These are phyloP conservation scores for Ornithoptera priamus DNA, from an alignment of 2,888 invertebrate genomes.

Conservation along the genomic window DNA sequence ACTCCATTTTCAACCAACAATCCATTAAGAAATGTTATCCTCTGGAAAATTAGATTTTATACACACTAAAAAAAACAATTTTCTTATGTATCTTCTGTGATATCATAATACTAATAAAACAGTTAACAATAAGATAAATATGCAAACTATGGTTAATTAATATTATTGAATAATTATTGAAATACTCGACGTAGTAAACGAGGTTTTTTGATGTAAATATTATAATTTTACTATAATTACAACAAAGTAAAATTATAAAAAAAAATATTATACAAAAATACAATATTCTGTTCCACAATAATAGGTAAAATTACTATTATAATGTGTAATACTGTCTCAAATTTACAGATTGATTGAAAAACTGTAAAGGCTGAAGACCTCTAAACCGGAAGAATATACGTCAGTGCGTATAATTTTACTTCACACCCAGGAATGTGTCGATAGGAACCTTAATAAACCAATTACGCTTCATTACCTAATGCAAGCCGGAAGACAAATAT, in stretches of 20 bases:
- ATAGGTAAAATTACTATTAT: too few relatives aligned
- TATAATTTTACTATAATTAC: neutral
- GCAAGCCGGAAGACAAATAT: slow-evolving; percentile 69
- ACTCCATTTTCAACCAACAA: too few relatives aligned
- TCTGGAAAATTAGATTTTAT: neutral
- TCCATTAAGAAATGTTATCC: too few relatives aligned
- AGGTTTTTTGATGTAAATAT: neutral
- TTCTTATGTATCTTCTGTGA: neutral
- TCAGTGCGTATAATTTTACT: slow-evolving; percentile 56
- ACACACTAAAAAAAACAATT: neutral
- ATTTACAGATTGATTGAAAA: neutral
- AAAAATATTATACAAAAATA: neutral
- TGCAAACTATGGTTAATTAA: too few relatives aligned
- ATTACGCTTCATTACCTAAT: slow-evolving; percentile 76
- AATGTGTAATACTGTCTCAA: neutral
- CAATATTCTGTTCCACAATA: too few relatives aligned
- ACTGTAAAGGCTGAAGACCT: slow-evolving; percentile 24
- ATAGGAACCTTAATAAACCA: slow-evolving; percentile 68
- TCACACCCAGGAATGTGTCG: slow-evolving; percentile 60
- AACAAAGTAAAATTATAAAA: neutral
- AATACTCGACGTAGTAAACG: neutral
- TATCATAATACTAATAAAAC: too few relatives aligned
- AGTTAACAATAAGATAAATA: too few relatives aligned
- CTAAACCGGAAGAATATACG: slow-evolving; percentile 47
- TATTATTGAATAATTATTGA: too few relatives aligned